phyloP scores from a whole-genome alignment of 2,113 vertebrate genomes.

The Fregetta grallaria region DNA sequence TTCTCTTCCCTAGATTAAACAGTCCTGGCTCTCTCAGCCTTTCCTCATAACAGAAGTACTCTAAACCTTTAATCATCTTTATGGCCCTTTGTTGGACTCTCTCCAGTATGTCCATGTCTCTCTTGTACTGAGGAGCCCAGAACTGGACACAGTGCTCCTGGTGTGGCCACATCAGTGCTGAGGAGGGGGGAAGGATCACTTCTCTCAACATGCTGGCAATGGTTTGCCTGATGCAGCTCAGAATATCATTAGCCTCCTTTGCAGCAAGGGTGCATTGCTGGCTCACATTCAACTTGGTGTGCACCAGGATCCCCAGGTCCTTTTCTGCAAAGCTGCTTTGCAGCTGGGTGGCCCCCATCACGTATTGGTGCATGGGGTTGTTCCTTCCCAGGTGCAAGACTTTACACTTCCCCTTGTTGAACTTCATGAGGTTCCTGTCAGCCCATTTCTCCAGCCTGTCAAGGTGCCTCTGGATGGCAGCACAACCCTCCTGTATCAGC shows the following conservation, averaged over 20 bases:
- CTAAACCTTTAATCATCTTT: background rate
- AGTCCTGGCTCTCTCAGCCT: background rate
- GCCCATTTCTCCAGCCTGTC: background rate
- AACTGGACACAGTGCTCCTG: background rate
- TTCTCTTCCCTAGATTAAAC: background rate
- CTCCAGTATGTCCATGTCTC: background rate
- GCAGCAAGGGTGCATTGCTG: background rate
- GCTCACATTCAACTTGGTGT: background rate
- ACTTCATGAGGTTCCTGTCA: background rate
- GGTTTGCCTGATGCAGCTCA: background rate
- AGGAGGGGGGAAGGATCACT: background rate
- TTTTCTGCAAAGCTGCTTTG: background rate
- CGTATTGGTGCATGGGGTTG: background rate
- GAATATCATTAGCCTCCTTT: background rate
- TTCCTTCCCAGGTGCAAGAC: background rate
- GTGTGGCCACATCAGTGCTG: background rate
- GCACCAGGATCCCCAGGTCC: background rate
- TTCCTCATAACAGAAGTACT: background rate
- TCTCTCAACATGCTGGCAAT: background rate
- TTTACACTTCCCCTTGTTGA: background rate
- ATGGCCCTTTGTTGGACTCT: background rate
- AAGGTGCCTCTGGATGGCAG: background rate
- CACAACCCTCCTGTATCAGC: background rate
- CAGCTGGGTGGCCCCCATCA: background rate
- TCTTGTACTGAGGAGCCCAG: background rate